Evolutionary conservation across 2,888 invertebrate species (phyloP), one percentile per base, ranked within the genome.

Genomic region (Ophion obscuratus): DNA sequence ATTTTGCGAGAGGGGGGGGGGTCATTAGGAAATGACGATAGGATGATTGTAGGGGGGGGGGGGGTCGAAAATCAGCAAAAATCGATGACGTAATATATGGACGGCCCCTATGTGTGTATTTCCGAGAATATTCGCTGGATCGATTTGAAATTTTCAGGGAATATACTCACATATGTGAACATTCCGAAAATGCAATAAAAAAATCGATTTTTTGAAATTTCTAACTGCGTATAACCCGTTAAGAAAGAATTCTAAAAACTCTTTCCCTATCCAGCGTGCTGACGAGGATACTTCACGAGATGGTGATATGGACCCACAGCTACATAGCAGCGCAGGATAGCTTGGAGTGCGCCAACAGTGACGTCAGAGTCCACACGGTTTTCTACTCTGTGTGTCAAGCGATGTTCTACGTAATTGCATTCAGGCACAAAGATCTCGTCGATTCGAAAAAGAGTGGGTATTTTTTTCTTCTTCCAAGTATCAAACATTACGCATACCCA

Each of bases 311-410:
- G 98, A 97, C 98, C 85, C 98, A 98, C 92, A 95, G 95, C 0
- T 99, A 99, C 92, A 97, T 98, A 70, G 95, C 95, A 0, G 95
- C 96, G 0, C 96, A 97, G 87, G 96, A 97, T 88, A 94, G 94
- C 91, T 94, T 88, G 87, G 95, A 95, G 88, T 95, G 94, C 88
- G 93, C 95, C 0, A 95, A 95, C 89, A 94, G 95, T 17, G 96
- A 97, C 88, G 91, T 96, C 0, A 96, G 96, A 90, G 96, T 97
- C 0, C 99, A 99, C 92, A 95, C 96, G 4, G 97, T 98, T 0
- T 99, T 99, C 94, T 99, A 98, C 93, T 96, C 97, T 1, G 96
- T 98, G 4, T 99, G 99, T 90, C 99, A 99, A 94, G 97, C 98
- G 0, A 95, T 99, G 67, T 99, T 99, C 95, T 99, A 99, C 94